A percentile compares a stretch with the other conserved stretches of the same genome.
Evolutionary conservation across 2,797 vertebrate genomes (phyloP).

Genomic region (Strix occidentalis): DNA sequence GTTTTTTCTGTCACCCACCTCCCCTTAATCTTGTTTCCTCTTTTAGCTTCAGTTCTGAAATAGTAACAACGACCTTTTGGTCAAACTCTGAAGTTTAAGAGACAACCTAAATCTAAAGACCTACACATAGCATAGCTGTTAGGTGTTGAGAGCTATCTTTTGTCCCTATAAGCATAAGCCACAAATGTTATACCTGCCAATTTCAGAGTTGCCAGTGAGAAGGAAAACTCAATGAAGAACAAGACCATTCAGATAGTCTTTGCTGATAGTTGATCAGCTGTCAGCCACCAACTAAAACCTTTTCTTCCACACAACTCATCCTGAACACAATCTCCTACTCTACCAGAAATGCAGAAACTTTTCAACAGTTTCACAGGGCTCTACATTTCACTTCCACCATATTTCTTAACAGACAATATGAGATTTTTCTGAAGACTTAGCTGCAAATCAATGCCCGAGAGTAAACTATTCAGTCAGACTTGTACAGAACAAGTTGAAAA

Average conservation of each 20-base stretch:
- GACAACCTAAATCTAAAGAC: not conserved
- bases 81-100: not conserved
- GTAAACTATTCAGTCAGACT: not conserved
- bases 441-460: not conserved
- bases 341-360: not conserved
- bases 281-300: not conserved
- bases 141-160: not conserved
- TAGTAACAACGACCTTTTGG: not conserved
- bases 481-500: not conserved
- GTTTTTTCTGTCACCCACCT: not conserved
- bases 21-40: not conserved
- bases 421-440: not conserved
- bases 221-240: not conserved
- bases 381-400: not conserved
- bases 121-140: not conserved
- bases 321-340: not conserved
- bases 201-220: not conserved
- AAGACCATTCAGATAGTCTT: not conserved
- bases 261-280: not conserved
- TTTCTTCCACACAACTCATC: not conserved
- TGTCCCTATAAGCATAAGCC: not conserved
- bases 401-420: not conserved
- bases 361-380: not conserved
- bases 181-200: not conserved
- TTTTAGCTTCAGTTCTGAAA: not conserved